These are phyloP conservation scores for Teleopsis dalmanni DNA, from an alignment of 1,140 invertebrate genomes.

Conservation along the genomic window DNA sequence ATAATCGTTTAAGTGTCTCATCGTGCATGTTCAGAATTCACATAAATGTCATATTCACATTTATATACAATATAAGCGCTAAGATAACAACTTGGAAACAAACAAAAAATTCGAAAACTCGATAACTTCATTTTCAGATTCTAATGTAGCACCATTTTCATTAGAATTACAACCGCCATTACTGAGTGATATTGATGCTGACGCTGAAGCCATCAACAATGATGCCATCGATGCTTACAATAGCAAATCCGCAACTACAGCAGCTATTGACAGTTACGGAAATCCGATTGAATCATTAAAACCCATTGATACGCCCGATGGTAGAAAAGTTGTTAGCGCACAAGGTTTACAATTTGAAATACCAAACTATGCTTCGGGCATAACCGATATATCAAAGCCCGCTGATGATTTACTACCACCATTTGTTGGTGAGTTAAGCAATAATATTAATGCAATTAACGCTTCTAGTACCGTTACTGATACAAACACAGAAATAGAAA, in stretches of 20 bases:
- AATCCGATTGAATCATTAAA: slow-evolving; percentile 34
- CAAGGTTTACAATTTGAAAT: slow-evolving; percentile 42
- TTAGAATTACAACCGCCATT: slow-evolving; percentile 38
- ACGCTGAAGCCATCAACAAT: slow-evolving; percentile 23
- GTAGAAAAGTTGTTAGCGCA: slow-evolving; percentile 37
- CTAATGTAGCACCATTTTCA: slow-evolving; percentile 34
- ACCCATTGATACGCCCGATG: slow-evolving; percentile 39
- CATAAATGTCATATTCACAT: too few relatives aligned
- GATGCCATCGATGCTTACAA: slow-evolving; percentile 21
- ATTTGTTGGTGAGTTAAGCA: slow-evolving; percentile 41
- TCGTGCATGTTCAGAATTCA: too few relatives aligned
- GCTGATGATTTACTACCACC: slow-evolving; percentile 38
- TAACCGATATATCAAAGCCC: slow-evolving; percentile 38
- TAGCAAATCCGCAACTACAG: slow-evolving; percentile 7
- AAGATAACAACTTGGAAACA: slow-evolving; percentile 5
- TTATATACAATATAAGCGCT: too few relatives aligned
- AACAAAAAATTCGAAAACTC: slow-evolving; percentile 6
- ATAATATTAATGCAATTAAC: slow-evolving; percentile 9
- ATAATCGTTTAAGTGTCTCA: too few relatives aligned
- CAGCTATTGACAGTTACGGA: slow-evolving; percentile 36
- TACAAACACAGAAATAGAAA: not conserved
- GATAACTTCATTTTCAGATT: slow-evolving; percentile 32
- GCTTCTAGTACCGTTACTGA: too few relatives aligned
- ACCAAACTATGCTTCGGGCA: slow-evolving; percentile 40
- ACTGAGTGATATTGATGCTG: slow-evolving; percentile 17